phyloP scores from a whole-genome alignment of 92 coral and sea anemone species.

The Galaxea fascicularis region DNA sequence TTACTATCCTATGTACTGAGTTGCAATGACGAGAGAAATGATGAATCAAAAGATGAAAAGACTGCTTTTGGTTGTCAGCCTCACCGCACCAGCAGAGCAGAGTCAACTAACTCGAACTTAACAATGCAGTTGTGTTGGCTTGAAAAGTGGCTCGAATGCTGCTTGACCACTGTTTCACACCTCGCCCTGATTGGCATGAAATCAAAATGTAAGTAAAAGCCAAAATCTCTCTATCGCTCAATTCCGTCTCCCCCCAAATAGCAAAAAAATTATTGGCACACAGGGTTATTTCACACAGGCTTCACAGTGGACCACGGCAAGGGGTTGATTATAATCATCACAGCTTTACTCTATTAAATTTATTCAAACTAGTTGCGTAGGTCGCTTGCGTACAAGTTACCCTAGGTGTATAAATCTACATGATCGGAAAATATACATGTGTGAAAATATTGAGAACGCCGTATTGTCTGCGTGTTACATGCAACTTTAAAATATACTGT shows the following conservation, averaged over 20 bases:
- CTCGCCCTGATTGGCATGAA: background rate
- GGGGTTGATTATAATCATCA: slow-evolving; percentile 1
- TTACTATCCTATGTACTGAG: background rate
- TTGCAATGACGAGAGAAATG: background rate
- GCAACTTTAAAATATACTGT: slow-evolving; percentile 6
- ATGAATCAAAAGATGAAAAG: background rate
- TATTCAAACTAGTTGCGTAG: slow-evolving; percentile 3
- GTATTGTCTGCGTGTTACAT: background rate
- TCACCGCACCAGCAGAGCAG: background rate
- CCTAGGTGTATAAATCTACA: background rate
- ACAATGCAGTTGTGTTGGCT: background rate
- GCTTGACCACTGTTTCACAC: background rate
- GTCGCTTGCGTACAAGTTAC: background rate
- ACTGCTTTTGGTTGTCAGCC: slow-evolving; percentile 3
- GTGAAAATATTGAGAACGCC: background rate
- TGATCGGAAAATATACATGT: background rate
- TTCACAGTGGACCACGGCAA: slow-evolving; percentile 8
- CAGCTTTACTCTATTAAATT: slow-evolving; percentile 2
- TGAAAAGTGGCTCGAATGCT: background rate
- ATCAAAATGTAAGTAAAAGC: background rate
- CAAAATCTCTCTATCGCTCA: background rate
- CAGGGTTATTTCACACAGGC: background rate
- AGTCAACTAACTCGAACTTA: slow-evolving; percentile 5
- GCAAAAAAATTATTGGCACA: too few relatives aligned
- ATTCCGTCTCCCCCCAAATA: slow-evolving; percentile 4